These are phyloP conservation scores for Prinia subflava DNA, from an alignment of 2,113 vertebrate species.

Conservation along the genomic window DNA sequence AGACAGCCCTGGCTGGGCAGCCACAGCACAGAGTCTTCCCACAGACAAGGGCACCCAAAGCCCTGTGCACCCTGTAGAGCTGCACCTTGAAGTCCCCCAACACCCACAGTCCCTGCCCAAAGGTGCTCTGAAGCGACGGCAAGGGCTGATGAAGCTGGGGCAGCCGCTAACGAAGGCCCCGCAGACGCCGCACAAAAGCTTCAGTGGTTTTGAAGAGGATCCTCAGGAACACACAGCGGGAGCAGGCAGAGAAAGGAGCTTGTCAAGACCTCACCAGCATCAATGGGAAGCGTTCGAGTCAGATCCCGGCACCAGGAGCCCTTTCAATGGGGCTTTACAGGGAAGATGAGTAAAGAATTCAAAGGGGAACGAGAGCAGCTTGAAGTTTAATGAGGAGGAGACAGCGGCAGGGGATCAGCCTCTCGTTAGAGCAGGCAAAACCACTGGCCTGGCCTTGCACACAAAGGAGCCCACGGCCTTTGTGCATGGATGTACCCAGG, in stretches of 20 bases:
- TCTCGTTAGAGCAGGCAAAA: background rate
- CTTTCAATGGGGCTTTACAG: conserved; percentile 21
- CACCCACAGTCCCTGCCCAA: background rate
- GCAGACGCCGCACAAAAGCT: background rate
- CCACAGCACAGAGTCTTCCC: background rate
- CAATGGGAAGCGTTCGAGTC: background rate
- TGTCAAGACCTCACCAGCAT: conserved; percentile 22
- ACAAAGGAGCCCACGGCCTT: conserved; percentile 15
- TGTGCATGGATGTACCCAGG: background rate
- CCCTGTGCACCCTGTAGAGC: accelerated
- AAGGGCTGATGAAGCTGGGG: background rate
- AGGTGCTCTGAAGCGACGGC: background rate
- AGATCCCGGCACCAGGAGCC: background rate
- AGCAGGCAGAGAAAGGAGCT: conserved; percentile 28
- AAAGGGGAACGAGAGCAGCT: background rate
- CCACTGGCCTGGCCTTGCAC: background rate
- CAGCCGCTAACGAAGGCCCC: background rate
- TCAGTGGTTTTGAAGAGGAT: background rate
- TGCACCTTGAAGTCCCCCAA: background rate
- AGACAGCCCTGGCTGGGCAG: background rate
- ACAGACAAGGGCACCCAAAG: background rate
- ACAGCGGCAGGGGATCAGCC: background rate
- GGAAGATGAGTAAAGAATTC: conserved; percentile 23
- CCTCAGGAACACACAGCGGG: background rate
- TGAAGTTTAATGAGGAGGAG: conserved; percentile 56